These are phyloP conservation scores for Botia almorhae DNA, from an alignment of 2,797 vertebrate species.

Conservation along the genomic window DNA sequence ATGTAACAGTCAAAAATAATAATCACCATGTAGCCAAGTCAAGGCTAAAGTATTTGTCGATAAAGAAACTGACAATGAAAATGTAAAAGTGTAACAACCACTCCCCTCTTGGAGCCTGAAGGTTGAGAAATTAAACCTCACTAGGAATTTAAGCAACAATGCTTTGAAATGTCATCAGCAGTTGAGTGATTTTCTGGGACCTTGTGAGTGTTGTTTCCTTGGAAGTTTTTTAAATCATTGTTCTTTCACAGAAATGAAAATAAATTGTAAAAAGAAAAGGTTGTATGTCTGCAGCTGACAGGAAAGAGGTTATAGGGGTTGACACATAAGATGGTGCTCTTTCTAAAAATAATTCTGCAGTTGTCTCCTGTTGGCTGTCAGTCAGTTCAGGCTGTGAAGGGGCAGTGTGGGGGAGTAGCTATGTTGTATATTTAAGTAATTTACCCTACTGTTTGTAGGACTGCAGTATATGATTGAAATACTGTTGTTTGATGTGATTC, in stretches of 20 bases:
- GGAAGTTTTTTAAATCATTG: background rate
- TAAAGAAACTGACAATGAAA: background rate
- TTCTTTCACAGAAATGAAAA: background rate
- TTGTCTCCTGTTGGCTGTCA: conserved; percentile 39
- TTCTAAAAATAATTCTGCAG: conserved; percentile 60
- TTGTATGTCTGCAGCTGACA: conserved; percentile 33
- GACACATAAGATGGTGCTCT: conserved; percentile 23
- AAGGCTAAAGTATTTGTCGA: background rate
- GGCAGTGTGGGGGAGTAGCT: background rate
- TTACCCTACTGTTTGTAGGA: background rate
- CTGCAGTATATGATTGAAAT: background rate
- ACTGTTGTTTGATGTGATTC: background rate
- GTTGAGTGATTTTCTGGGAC: background rate
- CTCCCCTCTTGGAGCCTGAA: background rate
- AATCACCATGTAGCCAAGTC: background rate
- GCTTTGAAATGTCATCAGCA: background rate
- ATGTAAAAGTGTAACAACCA: background rate
- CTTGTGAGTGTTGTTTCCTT: background rate
- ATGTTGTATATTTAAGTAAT: background rate
- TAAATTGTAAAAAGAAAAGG: background rate
- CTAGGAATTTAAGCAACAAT: background rate
- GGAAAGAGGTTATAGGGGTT: conserved; percentile 21
- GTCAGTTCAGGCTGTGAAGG: conserved; percentile 10
- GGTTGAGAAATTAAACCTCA: background rate
- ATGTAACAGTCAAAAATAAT: background rate